These are phyloP conservation scores for Scaptodrosophila latifasciaeformis DNA, from an alignment of 2,888 invertebrate genomes.

Conservation along the genomic window DNA sequence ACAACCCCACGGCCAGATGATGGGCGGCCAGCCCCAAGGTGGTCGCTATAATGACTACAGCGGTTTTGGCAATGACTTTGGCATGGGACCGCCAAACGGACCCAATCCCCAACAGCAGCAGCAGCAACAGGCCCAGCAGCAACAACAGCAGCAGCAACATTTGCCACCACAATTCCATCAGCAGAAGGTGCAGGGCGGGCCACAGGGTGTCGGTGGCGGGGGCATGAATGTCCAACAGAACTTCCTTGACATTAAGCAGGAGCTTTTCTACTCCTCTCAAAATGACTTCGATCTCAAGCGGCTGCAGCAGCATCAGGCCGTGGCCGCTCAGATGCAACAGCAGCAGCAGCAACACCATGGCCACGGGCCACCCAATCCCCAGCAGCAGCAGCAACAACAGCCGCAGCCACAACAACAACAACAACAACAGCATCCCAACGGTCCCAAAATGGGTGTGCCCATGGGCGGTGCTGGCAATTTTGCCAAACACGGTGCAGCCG, in stretches of 20 bases:
- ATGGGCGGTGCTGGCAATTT: conserved; percentile 63
- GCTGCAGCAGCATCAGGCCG: conserved; percentile 73
- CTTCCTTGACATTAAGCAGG: conserved; percentile 78
- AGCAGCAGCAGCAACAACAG: conserved; percentile 65
- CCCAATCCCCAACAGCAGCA: conserved; percentile 65
- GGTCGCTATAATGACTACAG: conserved; percentile 79
- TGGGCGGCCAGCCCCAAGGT: conserved; percentile 61
- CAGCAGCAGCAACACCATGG: conserved; percentile 60
- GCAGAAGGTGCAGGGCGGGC: conserved; percentile 56
- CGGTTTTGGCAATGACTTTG: conserved; percentile 77
- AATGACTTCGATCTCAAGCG: conserved; percentile 75
- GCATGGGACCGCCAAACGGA: conserved; percentile 71
- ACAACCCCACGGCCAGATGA: conserved; percentile 68
- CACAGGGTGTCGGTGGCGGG: conserved; percentile 24
- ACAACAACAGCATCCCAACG: conserved; percentile 67
- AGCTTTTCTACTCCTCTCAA: conserved; percentile 76
- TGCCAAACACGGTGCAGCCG: conserved; percentile 42
- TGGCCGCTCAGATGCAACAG: conserved; percentile 61
- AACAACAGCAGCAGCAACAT: conserved; percentile 57
- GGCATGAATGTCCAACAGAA: conserved; percentile 72
- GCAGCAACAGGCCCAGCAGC: too few species aligned
- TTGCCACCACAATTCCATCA: conserved; percentile 73
- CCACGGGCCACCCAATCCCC: conserved; percentile 40
- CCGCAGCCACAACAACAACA: conserved; percentile 54
- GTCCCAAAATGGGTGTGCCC: conserved; percentile 69